Base-by-base conservation (phyloP, 2,113 vertebrate species). In the Podarcis raffonei region DNA sequence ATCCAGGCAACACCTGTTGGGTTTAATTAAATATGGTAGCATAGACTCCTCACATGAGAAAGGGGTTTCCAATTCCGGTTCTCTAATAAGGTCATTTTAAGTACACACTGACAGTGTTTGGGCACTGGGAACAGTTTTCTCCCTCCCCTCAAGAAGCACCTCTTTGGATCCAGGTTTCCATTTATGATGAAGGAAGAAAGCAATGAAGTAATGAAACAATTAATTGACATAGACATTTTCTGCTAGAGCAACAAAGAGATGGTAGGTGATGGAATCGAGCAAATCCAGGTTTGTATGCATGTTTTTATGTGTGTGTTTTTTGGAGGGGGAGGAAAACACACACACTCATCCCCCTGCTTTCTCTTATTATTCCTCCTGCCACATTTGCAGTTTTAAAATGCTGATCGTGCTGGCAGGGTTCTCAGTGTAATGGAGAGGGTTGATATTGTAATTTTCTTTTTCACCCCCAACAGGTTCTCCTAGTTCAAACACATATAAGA, bases 291-390 rank as follows among this genome's bases (percentile, higher is more conserved):
- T 2, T 53, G 48, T 53, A 0, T 53, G 48, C 0, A 11, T 53
- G 9, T 48, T 2, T 53, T 11, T 9, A 1, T 48, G 8, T 48
- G 5, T 42, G 39, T 6, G 39, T 72, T 22, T 85, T 86, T 86
- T 79, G 18, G 80, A 72, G 48, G 37, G 16, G n/a, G 30, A 32
- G 32, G 16, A 12, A 48, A n/a, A 32, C n/a, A 72, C 30, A 72
- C 48, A 16, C n/a, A 32, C 30, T n/a, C 16, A 71, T 6, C 6
- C 80, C 48, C 53, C 37, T 83, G 27, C 35, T 75, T 74, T 82
- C 80, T 83, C 80, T 83, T 75, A n/a, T 65, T 48, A 88, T 88
- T 62, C 71, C 76, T 88, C 57, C 62, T 76, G 69, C 37, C 87
- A 66, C 79, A 83, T 65, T 39, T 82, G 35, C 27, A 13, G 27